Base-by-base conservation (phyloP, 2,113 vertebrate genomes). In the Eudyptes chrysolophus region DNA sequence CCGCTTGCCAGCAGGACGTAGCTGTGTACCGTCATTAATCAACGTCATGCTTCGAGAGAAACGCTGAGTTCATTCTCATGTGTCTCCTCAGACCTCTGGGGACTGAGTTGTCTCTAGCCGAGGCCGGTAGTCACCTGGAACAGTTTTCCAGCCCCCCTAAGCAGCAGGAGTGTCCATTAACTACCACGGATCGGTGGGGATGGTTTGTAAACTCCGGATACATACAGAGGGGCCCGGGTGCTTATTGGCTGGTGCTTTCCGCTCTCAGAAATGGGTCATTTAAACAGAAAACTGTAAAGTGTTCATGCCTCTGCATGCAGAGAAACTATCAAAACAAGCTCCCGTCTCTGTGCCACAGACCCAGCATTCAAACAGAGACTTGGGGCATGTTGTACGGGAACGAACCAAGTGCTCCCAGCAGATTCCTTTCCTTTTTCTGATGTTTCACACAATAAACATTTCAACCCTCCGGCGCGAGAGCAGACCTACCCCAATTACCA, bases 121-220 rank as follows among this genome's bases (percentile, higher is more conserved):
- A 96, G 98, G 97, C 95, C 29, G 97, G 97, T 96, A 97, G 98
- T 98, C 98, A 99, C 98, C 98, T 97, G 98, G 98, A 98, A 98
- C 98, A 97, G 97, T 97, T 98, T 97, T 97, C 96, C 96, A 97
- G 97, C 97, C 97, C 97, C 96, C 93, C 68, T 52, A 89, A 98
- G 97, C 99, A 98, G 98, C 98, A 88, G 99, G 99, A 98, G 98
- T 97, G 97, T 98, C 98, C 98, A 99, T 99, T 99, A 99, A 98
- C 95, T 64, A 97, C 95, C 96, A 98, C 68, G 98, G 98, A 97
- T 98, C 98, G 95, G 97, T 97, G 98, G 98, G 97, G 97, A 98
- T 52, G 95, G 97, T 98, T 97, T 97, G 92, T 96, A 98, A 98
- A 98, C 98, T 98, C 98, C 97, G 98, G 98, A 98, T 98, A 96